These are phyloP conservation scores for Ericerus pela DNA, from an alignment of 1,140 invertebrate species.

Conservation along the genomic window DNA sequence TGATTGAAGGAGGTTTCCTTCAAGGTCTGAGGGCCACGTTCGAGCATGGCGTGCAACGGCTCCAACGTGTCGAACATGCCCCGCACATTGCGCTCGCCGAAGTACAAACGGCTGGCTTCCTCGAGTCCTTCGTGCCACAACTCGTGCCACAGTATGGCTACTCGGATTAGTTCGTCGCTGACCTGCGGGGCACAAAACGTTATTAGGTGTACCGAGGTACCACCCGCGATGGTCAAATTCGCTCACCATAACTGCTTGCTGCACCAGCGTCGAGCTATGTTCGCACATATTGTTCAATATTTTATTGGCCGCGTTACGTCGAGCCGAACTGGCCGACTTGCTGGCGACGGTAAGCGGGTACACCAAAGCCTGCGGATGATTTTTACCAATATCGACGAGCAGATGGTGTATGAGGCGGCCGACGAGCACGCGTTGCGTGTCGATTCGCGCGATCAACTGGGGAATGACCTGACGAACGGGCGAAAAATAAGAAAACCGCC, in stretches of 20 bases:
- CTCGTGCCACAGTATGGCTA: conserved; percentile 98
- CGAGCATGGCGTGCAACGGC: conserved; percentile 85
- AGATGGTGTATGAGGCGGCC: conserved; percentile 82
- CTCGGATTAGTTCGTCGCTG: conserved; percentile 92
- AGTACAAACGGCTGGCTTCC: conserved; percentile 91
- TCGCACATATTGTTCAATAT: conserved; percentile 92
- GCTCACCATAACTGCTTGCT: conserved; percentile 43
- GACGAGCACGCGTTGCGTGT: conserved; percentile 75
- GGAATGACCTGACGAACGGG: conserved; percentile 84
- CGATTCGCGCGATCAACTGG: conserved; percentile 93
- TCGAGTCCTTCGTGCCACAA: conserved; percentile 97
- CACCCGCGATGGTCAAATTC: neutral
- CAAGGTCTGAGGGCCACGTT: conserved; percentile 80
- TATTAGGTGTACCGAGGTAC: no score
- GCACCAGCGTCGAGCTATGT: conserved; percentile 77
- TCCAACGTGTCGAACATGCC: conserved; percentile 93
- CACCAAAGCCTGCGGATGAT: conserved; percentile 79
- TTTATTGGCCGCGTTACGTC: conserved; percentile 83
- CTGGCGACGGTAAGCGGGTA: conserved; percentile 95
- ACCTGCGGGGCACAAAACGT: conserved; percentile 37
- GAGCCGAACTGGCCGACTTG: conserved; percentile 75
- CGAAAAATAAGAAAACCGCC: no score
- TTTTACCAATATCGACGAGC: conserved; percentile 85
- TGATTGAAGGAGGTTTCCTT: conserved; percentile 96
- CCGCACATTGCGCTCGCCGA: conserved; percentile 84